A percentile compares a stretch with the other conserved stretches of the same genome.
phyloP scores from a whole-genome alignment of 2,797 vertebrate genomes.

The Malacoctenus gilli region DNA sequence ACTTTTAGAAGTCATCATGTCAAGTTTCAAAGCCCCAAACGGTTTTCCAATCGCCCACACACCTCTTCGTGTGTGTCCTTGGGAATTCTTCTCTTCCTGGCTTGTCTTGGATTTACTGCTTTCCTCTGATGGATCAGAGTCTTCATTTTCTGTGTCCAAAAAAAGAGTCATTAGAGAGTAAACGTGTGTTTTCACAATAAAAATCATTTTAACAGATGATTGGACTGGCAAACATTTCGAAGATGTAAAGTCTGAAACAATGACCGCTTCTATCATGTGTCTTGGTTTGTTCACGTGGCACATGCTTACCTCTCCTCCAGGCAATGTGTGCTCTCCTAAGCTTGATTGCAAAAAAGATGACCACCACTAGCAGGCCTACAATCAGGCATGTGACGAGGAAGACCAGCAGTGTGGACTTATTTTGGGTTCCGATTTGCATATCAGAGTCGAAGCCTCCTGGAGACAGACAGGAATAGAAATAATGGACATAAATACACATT shows the following conservation, averaged over 20 bases:
- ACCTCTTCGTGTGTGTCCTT: conserved; percentile 67
- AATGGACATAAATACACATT: no score
- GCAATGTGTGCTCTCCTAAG: conserved; percentile 84
- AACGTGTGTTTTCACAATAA: no score
- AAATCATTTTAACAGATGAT: conserved; percentile 19
- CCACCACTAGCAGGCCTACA: conserved; percentile 81
- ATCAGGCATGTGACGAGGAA: conserved; percentile 86
- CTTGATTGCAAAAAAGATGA: conserved; percentile 86
- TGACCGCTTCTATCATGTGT: no score
- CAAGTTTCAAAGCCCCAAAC: no score
- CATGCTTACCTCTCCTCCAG: conserved; percentile 88
- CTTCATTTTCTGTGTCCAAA: conserved; percentile 89
- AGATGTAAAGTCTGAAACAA: no score
- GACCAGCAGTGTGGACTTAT: conserved; percentile 78
- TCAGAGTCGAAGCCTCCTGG: conserved; percentile 21
- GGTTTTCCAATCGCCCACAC: no score
- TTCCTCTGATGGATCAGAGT: conserved; percentile 84
- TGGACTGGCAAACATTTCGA: no score
- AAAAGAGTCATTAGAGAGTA: no score
- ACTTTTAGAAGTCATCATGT: no score
- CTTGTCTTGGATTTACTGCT: conserved; percentile 89
- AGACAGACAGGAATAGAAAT: conserved; percentile 26
- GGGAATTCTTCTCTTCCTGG: conserved; percentile 81
- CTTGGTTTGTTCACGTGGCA: no score
- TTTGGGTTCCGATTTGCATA: fast-evolving